Evolutionary conservation across 2,888 invertebrate genomes (phyloP), one percentile per base, ranked within the genome.

Genomic region (Allygus modestus): DNA sequence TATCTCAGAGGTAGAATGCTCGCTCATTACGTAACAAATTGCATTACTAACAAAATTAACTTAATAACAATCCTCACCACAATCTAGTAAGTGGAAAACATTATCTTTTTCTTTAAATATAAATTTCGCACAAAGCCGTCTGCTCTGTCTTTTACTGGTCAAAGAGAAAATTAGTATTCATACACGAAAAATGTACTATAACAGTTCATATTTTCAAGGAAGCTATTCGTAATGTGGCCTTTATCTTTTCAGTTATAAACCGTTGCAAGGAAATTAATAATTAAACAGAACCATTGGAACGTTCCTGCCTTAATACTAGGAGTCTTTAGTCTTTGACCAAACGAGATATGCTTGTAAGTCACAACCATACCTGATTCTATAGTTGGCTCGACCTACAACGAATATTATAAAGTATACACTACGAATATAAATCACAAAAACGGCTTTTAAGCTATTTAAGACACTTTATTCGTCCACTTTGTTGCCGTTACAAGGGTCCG

Each of bases 381-480:
- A 31, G 69, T 23, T 17, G 65, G 15, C 65, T 65, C 31, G 15
- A 65, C 17, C 11, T 17, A 65, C 11, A 28, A 65, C 65, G 17
- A 28, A 28, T 20, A 58, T 17, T 28, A 28, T 15, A 65, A 31
- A 41, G 73, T 41, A 41, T 37, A 73, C 17, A 31, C 37, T 43
- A 41, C 31, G 41, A 73, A 73, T 73, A 41, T 23, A 73, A 73
- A 73, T 73, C 73, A 73, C 73, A 73, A 73, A 73, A 23, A 73
- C 41, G 73, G 73, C 43, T 73, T 37, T 37, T 31, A 73, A 43
- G 65, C 65, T 65, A 69, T 2, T 31, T 73, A 73, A 73, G 73
- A 73, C 73, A 73, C 73, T 73, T 41, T 23, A 5, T 41, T 43
- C 23, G 73, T 73, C 73, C 73, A 20, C 23, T 28, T n/a, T 61